These are phyloP conservation scores for Celastrina argiolus DNA, from an alignment of 2,888 invertebrate genomes.

Conservation along the genomic window DNA sequence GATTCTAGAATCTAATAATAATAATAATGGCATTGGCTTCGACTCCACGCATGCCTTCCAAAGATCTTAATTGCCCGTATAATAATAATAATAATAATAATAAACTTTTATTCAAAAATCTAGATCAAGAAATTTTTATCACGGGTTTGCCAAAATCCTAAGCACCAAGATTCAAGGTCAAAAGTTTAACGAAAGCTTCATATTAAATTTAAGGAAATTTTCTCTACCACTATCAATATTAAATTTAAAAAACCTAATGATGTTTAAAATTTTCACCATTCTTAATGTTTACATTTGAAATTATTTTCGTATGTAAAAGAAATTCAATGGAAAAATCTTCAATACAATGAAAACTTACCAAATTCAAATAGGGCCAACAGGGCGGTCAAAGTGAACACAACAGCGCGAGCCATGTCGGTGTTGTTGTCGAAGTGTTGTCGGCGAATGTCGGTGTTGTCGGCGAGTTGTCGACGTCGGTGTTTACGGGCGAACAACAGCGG, in stretches of 20 bases:
- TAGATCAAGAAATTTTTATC: no score
- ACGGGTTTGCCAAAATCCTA: no score
- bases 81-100: no score
- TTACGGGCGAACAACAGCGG: constrained; percentile 42
- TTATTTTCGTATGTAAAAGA: neutral
- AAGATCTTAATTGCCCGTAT: no score
- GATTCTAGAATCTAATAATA: no score
- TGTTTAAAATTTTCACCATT: neutral
- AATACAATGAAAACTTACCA: constrained; percentile 47
- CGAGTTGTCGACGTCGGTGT: constrained; percentile 35
- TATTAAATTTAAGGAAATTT: neutral
- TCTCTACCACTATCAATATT: neutral
- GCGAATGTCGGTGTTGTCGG: constrained; percentile 26
- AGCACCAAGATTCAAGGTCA: no score
- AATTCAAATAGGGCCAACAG: constrained; percentile 60
- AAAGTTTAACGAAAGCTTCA: neutral
- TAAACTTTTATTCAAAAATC: no score
- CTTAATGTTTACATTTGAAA: neutral
- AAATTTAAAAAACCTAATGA: neutral
- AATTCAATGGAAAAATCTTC: neutral
- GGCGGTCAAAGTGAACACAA: constrained; percentile 52
- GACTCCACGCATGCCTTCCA: no score
- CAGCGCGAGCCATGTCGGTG: constrained; percentile 55
- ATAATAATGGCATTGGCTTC: no score
- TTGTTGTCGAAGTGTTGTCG: constrained; percentile 27